These are phyloP conservation scores for Manis pentadactyla DNA, from an alignment of 2,797 vertebrate species.

Conservation along the genomic window DNA sequence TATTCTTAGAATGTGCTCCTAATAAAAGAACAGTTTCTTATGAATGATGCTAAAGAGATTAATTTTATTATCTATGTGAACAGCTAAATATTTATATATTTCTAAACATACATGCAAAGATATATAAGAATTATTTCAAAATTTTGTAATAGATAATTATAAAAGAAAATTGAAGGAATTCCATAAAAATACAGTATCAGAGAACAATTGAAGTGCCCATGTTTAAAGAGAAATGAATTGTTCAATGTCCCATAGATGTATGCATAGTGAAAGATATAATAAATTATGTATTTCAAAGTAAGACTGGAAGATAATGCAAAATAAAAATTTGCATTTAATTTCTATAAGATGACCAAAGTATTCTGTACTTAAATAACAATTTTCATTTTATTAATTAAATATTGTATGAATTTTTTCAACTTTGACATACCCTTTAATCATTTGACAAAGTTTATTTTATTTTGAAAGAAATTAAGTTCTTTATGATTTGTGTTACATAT, in stretches of 20 bases:
- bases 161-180: background rate
- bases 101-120: background rate
- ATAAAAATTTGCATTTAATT: background rate
- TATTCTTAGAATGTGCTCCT: background rate
- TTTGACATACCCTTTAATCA: background rate
- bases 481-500: background rate
- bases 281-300: background rate
- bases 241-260: background rate
- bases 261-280: background rate
- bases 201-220: background rate
- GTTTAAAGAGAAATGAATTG: background rate
- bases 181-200: background rate
- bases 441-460: background rate
- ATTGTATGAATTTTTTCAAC: background rate
- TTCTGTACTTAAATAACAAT: background rate
- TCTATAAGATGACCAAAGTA: background rate
- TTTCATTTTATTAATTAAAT: background rate
- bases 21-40: background rate
- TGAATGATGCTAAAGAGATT: background rate
- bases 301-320: background rate
- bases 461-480: background rate
- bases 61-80: background rate
- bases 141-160: background rate
- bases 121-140: background rate
- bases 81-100: background rate